phyloP scores from a whole-genome alignment of 1,140 invertebrate genomes.

The Drosophila asahinai region DNA sequence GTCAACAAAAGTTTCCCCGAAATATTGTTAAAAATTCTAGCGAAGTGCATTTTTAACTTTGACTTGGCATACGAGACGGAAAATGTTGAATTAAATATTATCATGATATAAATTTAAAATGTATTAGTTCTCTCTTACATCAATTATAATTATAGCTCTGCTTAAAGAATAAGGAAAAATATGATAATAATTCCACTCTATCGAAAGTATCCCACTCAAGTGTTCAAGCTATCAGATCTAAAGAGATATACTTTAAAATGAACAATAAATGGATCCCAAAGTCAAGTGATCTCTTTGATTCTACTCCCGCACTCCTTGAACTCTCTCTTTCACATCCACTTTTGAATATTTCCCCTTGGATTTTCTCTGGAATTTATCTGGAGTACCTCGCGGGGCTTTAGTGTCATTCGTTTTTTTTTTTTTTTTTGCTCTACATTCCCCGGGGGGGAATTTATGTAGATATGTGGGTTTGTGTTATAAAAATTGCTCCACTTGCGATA shows the following conservation, averaged over 20 bases:
- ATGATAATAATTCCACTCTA: neutral
- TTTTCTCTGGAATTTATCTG: constrained; percentile 6
- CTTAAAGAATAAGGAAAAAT: no score
- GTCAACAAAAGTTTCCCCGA: constrained; percentile 41
- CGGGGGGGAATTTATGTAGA: constrained; percentile 15
- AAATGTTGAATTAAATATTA: neutral
- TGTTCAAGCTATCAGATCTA: constrained; percentile 1
- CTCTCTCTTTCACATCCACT: neutral
- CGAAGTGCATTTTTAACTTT: constrained; percentile 35
- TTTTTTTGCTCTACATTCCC: constrained; percentile 20
- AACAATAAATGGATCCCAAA: constrained; percentile 3
- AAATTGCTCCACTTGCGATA: constrained; percentile 41
- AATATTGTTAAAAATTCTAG: constrained; percentile 43
- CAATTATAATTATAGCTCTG: no score
- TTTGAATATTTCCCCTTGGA: constrained; percentile 18
- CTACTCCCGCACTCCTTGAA: neutral
- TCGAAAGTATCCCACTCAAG: neutral
- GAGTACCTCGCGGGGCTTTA: constrained; percentile 7
- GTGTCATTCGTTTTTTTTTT: neutral
- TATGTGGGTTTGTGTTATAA: constrained; percentile 53
- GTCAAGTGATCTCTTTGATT: constrained; percentile 16
- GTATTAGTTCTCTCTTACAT: no score
- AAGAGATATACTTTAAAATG: neutral
- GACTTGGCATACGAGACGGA: neutral
- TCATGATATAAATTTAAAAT: no score